phyloP scores from a whole-genome alignment of 2,888 invertebrate genomes.

The Phyto melanocephala region DNA sequence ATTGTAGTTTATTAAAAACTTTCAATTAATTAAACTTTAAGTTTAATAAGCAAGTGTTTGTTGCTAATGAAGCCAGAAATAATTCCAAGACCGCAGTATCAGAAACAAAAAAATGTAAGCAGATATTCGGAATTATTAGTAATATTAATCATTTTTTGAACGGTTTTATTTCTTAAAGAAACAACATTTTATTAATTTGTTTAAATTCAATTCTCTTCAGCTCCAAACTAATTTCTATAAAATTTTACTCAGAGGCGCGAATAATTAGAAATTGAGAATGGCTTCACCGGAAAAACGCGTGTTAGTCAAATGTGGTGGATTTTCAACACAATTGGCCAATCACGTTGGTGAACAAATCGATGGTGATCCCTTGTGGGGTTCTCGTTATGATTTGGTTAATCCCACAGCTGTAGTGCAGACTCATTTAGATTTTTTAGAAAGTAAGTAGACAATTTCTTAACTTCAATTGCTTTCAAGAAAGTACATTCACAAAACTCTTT shows the following conservation, averaged over 20 bases:
- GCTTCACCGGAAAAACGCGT: slow-evolving; percentile 69
- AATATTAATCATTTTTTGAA: too few relatives aligned
- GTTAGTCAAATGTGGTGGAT: slow-evolving; percentile 85
- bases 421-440: slow-evolving; percentile 89
- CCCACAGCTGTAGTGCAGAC: slow-evolving; percentile 88
- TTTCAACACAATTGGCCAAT: slow-evolving; percentile 87
- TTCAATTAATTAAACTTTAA: background rate
- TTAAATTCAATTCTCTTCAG: too few relatives aligned
- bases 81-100: background rate
- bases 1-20: background rate
- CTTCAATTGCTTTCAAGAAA: too few relatives aligned
- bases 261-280: too few relatives aligned
- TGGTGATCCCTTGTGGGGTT: slow-evolving; percentile 93
- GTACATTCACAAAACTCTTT: too few relatives aligned
- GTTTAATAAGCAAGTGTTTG: background rate
- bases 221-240: too few relatives aligned
- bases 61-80: background rate
- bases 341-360: slow-evolving; percentile 87
- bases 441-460: slow-evolving; percentile 75
- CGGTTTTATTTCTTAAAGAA: too few relatives aligned
- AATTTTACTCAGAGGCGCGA: too few relatives aligned
- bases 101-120: background rate
- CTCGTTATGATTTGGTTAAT: slow-evolving; percentile 87
- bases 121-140: too few relatives aligned
- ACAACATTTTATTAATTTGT: too few relatives aligned